These are phyloP conservation scores for Sprattus sprattus DNA, from an alignment of 2,113 vertebrate genomes.

Conservation along the genomic window DNA sequence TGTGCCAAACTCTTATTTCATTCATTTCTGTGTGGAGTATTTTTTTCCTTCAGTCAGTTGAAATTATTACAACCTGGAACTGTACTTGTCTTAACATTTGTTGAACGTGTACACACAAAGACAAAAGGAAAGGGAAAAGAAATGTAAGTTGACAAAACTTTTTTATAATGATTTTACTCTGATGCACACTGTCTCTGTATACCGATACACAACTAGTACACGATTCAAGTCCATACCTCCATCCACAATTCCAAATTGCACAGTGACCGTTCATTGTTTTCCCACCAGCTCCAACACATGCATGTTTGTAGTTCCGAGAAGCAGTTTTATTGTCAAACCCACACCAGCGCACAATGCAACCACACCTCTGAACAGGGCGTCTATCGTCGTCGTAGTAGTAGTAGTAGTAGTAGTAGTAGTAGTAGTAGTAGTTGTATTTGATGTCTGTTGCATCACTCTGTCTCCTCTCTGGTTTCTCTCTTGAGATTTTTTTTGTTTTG, in stretches of 20 bases:
- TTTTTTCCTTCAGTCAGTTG: conserved; percentile 36
- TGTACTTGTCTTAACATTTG: conserved; percentile 57
- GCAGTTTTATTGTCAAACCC: neutral
- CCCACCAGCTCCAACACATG: neutral
- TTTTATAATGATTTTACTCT: conserved; percentile 39
- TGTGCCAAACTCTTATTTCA: conserved; percentile 66
- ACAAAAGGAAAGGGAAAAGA: conserved; percentile 21
- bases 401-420: neutral
- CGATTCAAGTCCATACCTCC: neutral
- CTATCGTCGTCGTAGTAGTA: neutral
- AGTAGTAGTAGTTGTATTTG: neutral
- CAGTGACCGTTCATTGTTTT: neutral
- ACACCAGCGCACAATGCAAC: neutral
- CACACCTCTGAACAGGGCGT: neutral
- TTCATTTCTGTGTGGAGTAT: conserved; percentile 24
- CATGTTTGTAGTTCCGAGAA: neutral
- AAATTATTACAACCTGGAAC: conserved; percentile 52
- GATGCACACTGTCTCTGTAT: conserved; percentile 23
- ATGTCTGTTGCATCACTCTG: neutral
- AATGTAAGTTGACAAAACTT: conserved; percentile 5
- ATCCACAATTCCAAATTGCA: neutral
- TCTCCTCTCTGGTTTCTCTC: neutral
- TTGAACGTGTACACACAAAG: conserved; percentile 52
- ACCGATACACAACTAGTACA: neutral
- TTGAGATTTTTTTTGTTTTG: neutral